Conservation (phyloP, 2,113 vertebrate genomes). For the Propithecus coquereli region DNA sequence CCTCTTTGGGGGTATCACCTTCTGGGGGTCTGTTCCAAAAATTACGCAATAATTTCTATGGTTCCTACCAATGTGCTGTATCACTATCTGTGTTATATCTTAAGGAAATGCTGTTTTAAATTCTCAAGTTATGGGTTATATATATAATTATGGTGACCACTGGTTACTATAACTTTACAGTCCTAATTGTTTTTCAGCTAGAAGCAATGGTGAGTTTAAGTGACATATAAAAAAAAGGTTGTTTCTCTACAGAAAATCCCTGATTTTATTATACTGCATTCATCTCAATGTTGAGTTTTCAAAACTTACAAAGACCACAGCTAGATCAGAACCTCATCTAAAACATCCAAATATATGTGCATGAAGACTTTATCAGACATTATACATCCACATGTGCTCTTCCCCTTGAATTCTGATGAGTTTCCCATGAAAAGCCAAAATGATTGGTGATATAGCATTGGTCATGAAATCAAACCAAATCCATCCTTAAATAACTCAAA, state of each 20-base stretch:
- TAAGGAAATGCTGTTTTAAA: constrained; percentile 4
- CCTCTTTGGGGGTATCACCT: not conserved
- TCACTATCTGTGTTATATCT: not conserved
- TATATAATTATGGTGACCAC: not conserved
- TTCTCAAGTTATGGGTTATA: not conserved
- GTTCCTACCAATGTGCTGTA: not conserved
- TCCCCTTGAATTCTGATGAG: not conserved
- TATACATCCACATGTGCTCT: not conserved
- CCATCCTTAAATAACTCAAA: constrained; percentile 3
- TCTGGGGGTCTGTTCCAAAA: constrained; percentile 1
- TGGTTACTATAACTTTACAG: not conserved
- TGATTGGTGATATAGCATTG: not conserved
- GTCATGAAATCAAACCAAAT: constrained; percentile 10
- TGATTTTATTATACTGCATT: not conserved
- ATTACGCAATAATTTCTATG: constrained; percentile 1
- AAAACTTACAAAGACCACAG: not conserved
- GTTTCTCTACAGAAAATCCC: not conserved
- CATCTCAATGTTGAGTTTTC: not conserved
- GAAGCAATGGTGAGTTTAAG: not conserved
- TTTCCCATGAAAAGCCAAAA: not conserved
- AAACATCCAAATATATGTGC: not conserved
- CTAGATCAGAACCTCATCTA: not conserved
- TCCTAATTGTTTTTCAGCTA: not conserved
- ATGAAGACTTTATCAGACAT: not conserved
- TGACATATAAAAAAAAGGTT: not conserved